Evolutionary conservation across 2,888 invertebrate species (phyloP).

Genomic region (Cerceris ruficornis): DNA sequence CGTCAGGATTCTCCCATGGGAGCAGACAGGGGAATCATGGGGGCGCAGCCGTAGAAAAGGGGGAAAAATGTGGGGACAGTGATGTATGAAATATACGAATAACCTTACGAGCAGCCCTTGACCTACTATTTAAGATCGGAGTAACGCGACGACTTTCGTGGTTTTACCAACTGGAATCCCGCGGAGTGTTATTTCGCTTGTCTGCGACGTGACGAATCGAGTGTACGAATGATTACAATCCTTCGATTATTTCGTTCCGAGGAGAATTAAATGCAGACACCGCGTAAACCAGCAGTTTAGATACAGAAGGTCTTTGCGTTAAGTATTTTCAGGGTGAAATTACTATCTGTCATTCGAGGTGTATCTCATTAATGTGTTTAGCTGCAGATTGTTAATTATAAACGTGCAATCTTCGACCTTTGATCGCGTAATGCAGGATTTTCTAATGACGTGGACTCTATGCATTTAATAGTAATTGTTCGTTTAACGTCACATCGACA

Average conservation of each 20-base stretch:
- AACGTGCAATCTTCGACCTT: too few relatives aligned
- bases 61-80: not conserved
- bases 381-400: too few relatives aligned
- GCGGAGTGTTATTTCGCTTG: not conserved
- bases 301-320: too few relatives aligned
- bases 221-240: not conserved
- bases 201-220: not conserved
- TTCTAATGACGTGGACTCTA: too few relatives aligned
- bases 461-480: too few relatives aligned
- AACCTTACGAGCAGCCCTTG: not conserved
- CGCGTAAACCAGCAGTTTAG: not conserved
- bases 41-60: not conserved
- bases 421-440: too few relatives aligned
- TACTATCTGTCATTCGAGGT: too few relatives aligned
- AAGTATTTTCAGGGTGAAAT: too few relatives aligned
- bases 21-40: not conserved
- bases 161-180: not conserved
- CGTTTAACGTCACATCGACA: too few relatives aligned
- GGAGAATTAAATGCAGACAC: not conserved
- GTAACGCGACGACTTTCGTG: not conserved
- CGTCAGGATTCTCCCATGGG: not conserved
- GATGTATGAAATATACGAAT: constrained; percentile 2
- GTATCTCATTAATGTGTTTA: too few relatives aligned
- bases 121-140: not conserved
- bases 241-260: not conserved